phyloP scores from a whole-genome alignment of 2,888 invertebrate species.

The Pandemis corylana region DNA sequence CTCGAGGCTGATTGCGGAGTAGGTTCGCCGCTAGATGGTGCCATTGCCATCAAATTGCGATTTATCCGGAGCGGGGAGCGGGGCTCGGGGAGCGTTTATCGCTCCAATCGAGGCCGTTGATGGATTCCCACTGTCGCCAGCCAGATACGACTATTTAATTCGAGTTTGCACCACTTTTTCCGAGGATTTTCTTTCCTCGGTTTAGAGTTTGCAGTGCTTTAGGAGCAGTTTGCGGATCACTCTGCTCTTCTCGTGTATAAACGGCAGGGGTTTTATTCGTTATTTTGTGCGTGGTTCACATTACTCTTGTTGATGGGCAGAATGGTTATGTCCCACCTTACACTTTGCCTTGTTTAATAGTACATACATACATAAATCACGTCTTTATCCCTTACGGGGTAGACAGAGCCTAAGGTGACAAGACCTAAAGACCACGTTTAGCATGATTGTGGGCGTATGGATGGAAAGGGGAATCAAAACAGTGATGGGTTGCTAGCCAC shows the following conservation, averaged over 20 bases:
- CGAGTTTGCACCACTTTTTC: slow-evolving; percentile 75
- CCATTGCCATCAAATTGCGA: slow-evolving; percentile 74
- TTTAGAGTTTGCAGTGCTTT: slow-evolving; percentile 54
- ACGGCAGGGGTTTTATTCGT: slow-evolving; percentile 19
- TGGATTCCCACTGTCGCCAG: slow-evolving; percentile 75
- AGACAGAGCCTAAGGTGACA: too few species aligned
- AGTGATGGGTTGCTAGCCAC: too few species aligned
- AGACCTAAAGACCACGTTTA: too few species aligned
- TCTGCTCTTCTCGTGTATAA: slow-evolving; percentile 29
- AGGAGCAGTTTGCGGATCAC: slow-evolving; percentile 40
- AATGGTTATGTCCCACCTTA: background rate
- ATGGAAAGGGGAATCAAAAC: too few species aligned
- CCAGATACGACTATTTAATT: slow-evolving; percentile 79
- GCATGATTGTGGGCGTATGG: too few species aligned
- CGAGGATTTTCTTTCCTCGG: slow-evolving; percentile 57
- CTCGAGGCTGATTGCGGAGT: slow-evolving; percentile 42
- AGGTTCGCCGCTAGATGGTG: slow-evolving; percentile 49
- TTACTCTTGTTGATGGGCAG: background rate
- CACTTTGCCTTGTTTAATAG: background rate
- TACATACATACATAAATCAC: too few species aligned
- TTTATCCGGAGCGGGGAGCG: slow-evolving; percentile 60
- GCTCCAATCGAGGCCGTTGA: slow-evolving; percentile 70
- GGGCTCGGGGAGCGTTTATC: slow-evolving; percentile 57
- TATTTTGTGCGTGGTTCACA: slow-evolving; percentile 22
- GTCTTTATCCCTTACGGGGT: too few species aligned